Evolutionary conservation across 2,113 vertebrate genomes (phyloP), one percentile per base, ranked within the genome.

Genomic region (Charadrius vociferus): DNA sequence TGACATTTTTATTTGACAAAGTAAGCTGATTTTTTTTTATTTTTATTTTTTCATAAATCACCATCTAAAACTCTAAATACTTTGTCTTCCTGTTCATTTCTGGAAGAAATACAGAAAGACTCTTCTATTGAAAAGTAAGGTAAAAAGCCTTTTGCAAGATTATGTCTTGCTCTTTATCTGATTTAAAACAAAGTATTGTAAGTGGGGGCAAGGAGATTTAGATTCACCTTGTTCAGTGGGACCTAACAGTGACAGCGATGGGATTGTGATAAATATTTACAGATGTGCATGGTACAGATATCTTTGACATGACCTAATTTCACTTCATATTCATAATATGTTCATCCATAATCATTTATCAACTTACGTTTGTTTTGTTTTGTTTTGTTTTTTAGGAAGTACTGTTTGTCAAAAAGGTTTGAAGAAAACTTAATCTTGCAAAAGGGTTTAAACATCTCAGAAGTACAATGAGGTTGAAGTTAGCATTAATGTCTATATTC

Each of bases 291-390:
- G 22, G 63, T 93, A 92, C 94, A 94, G 93, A 70, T 96, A 88
- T 73, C 81, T 84, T 92, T 95, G 74, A 72, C 55, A 49, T 23
- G 74, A 95, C 87, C 61, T 90, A 89, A 92, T 97, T 97, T 97
- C 72, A 73, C 78, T 97, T 90, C 78, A 87, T 92, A 91, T 96
- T 98, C 88, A 97, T 94, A 91, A 70, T 41, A 78, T 82, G 86
- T 95, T 96, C 53, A 52, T 95, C 97, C 83, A 96, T 95, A 97
- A 97, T 89, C 23, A 88, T 95, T 98, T 93, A 95, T 97, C 95
- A 96, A 27, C 52, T 93, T 58, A 7, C 12, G 56, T 23, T 24
- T 14, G 53, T n/a, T n/a, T n/a, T n/a, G n/a, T n/a, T n/a, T n/a
- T n/a, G 32, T 85, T 10, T 47, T 12, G 11, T 22, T 50, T 72